phyloP scores from a whole-genome alignment of 2,888 invertebrate genomes.

The Sceliomorpha sp. region DNA sequence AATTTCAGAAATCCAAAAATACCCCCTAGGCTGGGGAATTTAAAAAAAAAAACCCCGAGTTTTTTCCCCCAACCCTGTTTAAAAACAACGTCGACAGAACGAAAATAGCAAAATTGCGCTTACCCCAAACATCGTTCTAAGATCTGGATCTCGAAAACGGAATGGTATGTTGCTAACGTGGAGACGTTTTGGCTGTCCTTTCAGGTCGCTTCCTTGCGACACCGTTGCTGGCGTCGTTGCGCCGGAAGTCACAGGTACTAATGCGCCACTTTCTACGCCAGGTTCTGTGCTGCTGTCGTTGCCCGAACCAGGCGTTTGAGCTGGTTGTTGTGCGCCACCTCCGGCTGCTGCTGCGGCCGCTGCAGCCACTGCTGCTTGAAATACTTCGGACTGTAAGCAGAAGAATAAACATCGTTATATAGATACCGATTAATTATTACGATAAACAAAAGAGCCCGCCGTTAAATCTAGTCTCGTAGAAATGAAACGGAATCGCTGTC shows the following conservation, averaged over 20 bases:
- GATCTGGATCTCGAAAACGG: conserved; percentile 98
- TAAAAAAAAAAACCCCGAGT: no score
- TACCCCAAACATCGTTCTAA: conserved; percentile 99
- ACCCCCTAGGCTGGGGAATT: no score
- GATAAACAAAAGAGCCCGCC: no score
- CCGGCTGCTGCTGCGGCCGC: conserved; percentile 80
- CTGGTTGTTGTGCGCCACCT: conserved; percentile 75
- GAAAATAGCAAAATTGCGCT: conserved; percentile 82
- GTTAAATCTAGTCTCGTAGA: no score
- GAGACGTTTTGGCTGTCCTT: conserved; percentile 94
- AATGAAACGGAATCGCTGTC: no score
- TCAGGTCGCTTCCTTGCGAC: conserved; percentile 82
- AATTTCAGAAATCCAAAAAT: no score
- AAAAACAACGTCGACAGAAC: no score
- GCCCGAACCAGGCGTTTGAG: conserved; percentile 69
- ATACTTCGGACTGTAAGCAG: conserved; percentile 83
- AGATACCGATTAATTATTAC: no score
- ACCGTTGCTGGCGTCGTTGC: conserved; percentile 81
- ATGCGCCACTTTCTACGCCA: conserved; percentile 79
- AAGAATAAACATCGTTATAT: no score
- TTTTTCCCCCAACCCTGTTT: no score
- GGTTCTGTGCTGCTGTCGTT: conserved; percentile 73
- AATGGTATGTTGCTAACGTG: conserved; percentile 99
- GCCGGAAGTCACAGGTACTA: conserved; percentile 81
- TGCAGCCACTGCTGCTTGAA: conserved; percentile 82